phyloP scores from a whole-genome alignment of 2,797 vertebrate species.

The Helicolenus hilgendorfi region DNA sequence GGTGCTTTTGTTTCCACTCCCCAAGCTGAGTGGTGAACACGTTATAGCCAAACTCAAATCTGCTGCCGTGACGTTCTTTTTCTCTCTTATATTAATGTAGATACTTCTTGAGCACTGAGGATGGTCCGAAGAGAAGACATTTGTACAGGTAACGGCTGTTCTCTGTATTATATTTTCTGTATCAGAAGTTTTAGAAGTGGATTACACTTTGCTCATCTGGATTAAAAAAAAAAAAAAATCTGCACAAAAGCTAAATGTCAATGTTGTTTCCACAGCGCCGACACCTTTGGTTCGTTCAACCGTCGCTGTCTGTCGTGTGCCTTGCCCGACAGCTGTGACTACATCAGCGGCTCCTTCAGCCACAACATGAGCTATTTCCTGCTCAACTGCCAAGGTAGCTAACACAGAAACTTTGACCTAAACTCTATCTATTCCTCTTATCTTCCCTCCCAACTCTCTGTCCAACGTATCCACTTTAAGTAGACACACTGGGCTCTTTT shows the following conservation, averaged over 20 bases:
- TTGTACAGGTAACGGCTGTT: conserved; percentile 93
- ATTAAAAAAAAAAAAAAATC: background rate
- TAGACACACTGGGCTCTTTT: background rate
- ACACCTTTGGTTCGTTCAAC: conserved; percentile 95
- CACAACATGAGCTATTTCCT: conserved; percentile 93
- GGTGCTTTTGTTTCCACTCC: background rate
- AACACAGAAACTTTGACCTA: fast-evolving
- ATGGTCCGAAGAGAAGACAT: conserved; percentile 93
- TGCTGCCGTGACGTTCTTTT: background rate
- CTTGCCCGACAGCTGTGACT: conserved; percentile 92
- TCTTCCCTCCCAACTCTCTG: background rate
- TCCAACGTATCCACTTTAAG: background rate
- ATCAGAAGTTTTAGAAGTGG: background rate
- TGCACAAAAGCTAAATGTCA: background rate
- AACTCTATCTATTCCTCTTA: background rate
- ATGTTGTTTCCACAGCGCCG: conserved; percentile 91
- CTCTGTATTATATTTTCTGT: fast-evolving
- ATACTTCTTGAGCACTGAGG: conserved; percentile 98
- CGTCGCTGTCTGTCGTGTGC: conserved; percentile 95
- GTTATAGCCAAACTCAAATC: background rate
- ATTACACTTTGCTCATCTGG: background rate
- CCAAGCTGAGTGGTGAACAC: background rate
- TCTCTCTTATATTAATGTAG: conserved; percentile 72
- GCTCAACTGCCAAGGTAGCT: conserved; percentile 94
- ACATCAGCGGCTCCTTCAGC: conserved; percentile 95